A percentile compares a stretch with the other conserved stretches of the same genome.
phyloP scores from a whole-genome alignment of 2,797 vertebrate species.

The Spatula versicolor region DNA sequence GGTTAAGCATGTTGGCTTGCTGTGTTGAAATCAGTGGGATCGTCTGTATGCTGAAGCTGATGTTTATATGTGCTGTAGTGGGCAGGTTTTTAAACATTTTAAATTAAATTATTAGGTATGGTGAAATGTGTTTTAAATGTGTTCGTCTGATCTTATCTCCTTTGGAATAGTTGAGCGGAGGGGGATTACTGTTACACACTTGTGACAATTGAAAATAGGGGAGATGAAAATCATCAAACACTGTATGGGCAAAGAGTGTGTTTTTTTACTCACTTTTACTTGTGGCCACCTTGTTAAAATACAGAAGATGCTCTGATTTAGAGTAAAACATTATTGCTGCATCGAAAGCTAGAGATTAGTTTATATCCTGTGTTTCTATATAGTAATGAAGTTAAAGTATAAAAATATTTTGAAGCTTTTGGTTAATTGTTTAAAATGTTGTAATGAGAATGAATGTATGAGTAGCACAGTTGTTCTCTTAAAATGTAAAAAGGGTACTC shows the following conservation, averaged over 20 bases:
- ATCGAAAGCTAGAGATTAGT: neutral
- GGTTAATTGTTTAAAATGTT: neutral
- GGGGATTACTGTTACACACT: neutral
- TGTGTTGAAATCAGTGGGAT: neutral
- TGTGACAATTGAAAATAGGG: neutral
- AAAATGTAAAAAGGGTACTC: neutral
- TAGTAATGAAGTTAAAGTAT: constrained; percentile 5
- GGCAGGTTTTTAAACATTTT: neutral
- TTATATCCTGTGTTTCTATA: neutral
- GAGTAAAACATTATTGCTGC: neutral
- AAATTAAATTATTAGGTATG: neutral
- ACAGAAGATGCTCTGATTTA: neutral
- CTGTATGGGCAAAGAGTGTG: neutral
- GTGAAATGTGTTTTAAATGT: neutral
- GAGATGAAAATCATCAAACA: neutral
- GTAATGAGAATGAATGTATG: neutral
- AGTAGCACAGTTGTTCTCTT: neutral
- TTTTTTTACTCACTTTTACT: neutral
- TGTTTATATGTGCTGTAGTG: neutral
- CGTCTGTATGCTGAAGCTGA: neutral
- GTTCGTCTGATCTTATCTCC: neutral
- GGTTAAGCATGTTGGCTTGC: neutral
- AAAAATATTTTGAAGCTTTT: constrained; percentile 8
- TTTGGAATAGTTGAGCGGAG: neutral
- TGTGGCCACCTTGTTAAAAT: neutral